Percentiles rank a stretch among this genome's conserved stretches.
Evolutionary conservation across 2,888 invertebrate genomes (phyloP).

Genomic region (Elgonia sp.): DNA sequence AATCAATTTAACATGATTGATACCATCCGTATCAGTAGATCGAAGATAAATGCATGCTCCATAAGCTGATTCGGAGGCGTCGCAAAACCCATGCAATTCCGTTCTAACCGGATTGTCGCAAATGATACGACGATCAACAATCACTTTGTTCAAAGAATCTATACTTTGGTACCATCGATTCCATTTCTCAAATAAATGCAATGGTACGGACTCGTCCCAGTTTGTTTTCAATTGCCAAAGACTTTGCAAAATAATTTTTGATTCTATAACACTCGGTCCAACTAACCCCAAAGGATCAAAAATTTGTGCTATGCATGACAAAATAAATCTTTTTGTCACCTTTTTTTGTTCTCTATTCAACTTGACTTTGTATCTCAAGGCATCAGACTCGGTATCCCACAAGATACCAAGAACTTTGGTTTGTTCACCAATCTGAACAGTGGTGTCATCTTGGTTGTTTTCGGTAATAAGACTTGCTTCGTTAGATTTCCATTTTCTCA

Average conservation of each 20-base stretch:
- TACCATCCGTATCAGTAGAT: background rate
- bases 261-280: conserved; percentile 11
- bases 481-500: no score
- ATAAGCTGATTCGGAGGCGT: background rate
- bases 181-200: background rate
- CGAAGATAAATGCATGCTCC: background rate
- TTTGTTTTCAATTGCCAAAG: conserved; percentile 20
- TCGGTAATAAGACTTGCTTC: background rate
- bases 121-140: background rate
- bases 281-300: conserved; percentile 16
- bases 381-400: conserved; percentile 67
- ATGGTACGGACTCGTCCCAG: conserved; percentile 41
- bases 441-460: background rate
- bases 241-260: conserved; percentile 24
- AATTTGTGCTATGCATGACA: conserved; percentile 40
- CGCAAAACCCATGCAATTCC: background rate
- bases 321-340: conserved; percentile 39
- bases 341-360: background rate
- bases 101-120: background rate
- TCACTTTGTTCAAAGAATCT: background rate
- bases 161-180: background rate
- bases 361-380: conserved; percentile 34
- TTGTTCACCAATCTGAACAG: conserved; percentile 16
- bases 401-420: conserved; percentile 52
- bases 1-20: background rate